phyloP scores from a whole-genome alignment of 2,888 invertebrate genomes.

The Dyspetes luteomarginatus region DNA sequence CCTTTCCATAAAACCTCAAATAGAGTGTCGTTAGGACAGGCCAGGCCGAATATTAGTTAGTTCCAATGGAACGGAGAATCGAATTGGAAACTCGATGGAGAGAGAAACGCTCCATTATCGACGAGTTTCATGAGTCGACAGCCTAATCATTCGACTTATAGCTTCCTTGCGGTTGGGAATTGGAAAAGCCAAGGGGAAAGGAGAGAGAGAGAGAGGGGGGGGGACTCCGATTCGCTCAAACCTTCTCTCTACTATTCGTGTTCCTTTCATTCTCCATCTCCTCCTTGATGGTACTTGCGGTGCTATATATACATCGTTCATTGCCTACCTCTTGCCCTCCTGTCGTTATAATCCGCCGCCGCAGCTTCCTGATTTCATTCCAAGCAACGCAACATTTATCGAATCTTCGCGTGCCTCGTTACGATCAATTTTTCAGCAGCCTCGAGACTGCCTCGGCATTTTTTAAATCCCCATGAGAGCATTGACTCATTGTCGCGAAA shows the following conservation, averaged over 20 bases:
- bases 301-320: neutral
- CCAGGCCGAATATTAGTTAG: neutral
- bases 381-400: conserved; percentile 4
- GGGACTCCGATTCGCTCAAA: conserved; percentile 25
- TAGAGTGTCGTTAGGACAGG: neutral
- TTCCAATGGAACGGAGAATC: conserved; percentile 18
- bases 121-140: conserved; percentile 32
- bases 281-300: neutral
- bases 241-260: neutral
- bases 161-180: conserved; percentile 11
- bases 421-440: conserved; percentile 5
- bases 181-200: neutral
- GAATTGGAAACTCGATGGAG: conserved; percentile 32
- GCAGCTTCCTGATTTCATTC: conserved; percentile 38
- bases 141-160: conserved; percentile 47
- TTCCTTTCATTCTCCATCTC: neutral
- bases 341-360: conserved; percentile 3
- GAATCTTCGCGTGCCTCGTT: conserved; percentile 38
- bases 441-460: neutral
- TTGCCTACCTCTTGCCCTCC: neutral
- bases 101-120: conserved; percentile 30
- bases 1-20: neutral
- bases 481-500: conserved; percentile 9
- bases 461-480: conserved; percentile 14
- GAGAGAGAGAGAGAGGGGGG: too few relatives aligned